Evolutionary conservation across 2,888 invertebrate genomes (phyloP).

Genomic region (Napeogenes inachia): DNA sequence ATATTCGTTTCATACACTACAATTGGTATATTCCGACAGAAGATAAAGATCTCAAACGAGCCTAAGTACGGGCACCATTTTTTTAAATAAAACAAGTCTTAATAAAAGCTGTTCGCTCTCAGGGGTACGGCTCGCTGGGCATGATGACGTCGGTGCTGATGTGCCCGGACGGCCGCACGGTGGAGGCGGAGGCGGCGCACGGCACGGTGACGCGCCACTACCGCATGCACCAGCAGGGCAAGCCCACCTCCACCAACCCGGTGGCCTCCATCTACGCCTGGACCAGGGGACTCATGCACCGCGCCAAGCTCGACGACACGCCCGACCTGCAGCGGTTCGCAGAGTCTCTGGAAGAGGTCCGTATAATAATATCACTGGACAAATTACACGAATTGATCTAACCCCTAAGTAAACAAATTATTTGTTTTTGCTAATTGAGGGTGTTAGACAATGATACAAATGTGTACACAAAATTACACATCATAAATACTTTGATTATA

Average conservation of each 20-base stretch:
- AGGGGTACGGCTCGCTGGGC: slow-evolving; percentile 88
- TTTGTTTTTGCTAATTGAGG: too few relatives aligned
- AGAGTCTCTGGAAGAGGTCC: slow-evolving; percentile 81
- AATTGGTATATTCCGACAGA: too few relatives aligned
- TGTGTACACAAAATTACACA: too few relatives aligned
- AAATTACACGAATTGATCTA: too few relatives aligned
- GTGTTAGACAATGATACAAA: too few relatives aligned
- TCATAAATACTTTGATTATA: too few relatives aligned
- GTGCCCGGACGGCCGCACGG: slow-evolving; percentile 89
- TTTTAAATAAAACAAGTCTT: too few relatives aligned
- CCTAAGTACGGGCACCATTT: too few relatives aligned
- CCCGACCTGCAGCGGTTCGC: slow-evolving; percentile 85
- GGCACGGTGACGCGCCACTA: slow-evolving; percentile 94
- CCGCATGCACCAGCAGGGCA: slow-evolving; percentile 90
- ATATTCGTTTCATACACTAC: too few relatives aligned
- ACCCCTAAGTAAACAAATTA: too few relatives aligned
- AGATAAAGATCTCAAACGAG: too few relatives aligned
- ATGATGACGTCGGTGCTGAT: slow-evolving; percentile 94
- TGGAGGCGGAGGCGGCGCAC: slow-evolving; percentile 94
- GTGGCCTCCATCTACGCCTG: slow-evolving; percentile 95
- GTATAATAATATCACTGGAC: neutral
- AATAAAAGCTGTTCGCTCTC: slow-evolving; percentile 17
- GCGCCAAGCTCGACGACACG: slow-evolving; percentile 88
- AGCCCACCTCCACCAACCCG: slow-evolving; percentile 92
- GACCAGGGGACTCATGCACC: slow-evolving; percentile 90